These are phyloP conservation scores for Montipora efflorescens DNA, from an alignment of 64 coral and sea anemone species.

Conservation along the genomic window DNA sequence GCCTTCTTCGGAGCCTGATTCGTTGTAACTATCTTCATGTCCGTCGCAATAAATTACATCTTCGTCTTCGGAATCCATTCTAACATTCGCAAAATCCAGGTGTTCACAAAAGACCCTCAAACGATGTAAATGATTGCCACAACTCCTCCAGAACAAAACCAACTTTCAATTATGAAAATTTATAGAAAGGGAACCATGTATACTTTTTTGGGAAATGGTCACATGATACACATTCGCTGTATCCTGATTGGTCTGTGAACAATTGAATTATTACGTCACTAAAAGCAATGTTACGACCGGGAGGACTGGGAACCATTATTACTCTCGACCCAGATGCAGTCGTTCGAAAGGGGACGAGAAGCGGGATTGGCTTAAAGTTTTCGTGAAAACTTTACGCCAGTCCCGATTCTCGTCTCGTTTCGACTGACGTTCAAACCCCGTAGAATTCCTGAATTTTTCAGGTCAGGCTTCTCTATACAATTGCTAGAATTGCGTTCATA, in stretches of 20 bases:
- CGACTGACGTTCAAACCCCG: too few relatives aligned
- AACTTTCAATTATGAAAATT: background rate
- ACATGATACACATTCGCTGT: background rate
- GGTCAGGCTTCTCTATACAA: too few relatives aligned
- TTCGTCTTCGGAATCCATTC: constrained; percentile 97
- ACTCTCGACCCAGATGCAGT: too few relatives aligned
- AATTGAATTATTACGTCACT: constrained; percentile 13
- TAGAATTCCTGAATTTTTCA: too few relatives aligned
- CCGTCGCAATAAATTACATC: constrained; percentile 91
- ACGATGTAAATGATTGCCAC: background rate
- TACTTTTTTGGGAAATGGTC: constrained; percentile 24
- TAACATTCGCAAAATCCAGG: background rate
- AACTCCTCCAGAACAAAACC: constrained; percentile 25
- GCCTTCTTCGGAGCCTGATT: constrained; percentile 79
- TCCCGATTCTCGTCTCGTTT: too few relatives aligned
- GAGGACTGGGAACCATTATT: background rate
- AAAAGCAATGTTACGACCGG: background rate
- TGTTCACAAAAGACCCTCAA: background rate
- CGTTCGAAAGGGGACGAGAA: too few relatives aligned
- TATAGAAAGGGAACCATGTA: constrained; percentile 35
- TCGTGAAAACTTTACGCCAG: too few relatives aligned
- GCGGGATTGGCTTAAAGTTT: too few relatives aligned
- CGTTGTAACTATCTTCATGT: constrained; percentile 83
- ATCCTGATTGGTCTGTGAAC: constrained; percentile 18
- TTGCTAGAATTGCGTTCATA: too few relatives aligned